Conservation (phyloP, 2,797 vertebrate species). For the Eleutherodactylus coqui region DNA sequence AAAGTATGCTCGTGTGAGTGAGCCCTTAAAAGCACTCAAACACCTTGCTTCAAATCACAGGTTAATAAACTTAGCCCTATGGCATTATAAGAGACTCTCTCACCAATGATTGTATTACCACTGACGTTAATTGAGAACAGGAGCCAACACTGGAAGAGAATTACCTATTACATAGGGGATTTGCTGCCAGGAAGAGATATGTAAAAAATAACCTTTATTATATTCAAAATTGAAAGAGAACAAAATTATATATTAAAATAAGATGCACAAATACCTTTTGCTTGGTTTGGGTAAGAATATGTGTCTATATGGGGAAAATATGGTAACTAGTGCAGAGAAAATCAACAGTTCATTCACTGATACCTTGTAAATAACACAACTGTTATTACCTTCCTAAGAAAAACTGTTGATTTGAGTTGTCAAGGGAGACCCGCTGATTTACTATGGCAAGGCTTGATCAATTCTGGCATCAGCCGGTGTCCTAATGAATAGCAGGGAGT, state of each 20-base stretch:
- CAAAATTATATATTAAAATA: neutral
- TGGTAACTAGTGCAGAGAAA: constrained; percentile 1
- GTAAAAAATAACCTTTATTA: constrained; percentile 34
- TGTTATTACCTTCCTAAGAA: constrained; percentile 43
- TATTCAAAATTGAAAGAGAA: constrained; percentile 15
- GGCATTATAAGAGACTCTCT: constrained; percentile 17
- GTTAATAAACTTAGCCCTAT: constrained; percentile 26
- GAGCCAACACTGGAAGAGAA: constrained; percentile 14
- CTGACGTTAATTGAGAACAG: constrained; percentile 20
- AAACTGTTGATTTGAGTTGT: constrained; percentile 43
- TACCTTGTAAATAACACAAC: constrained; percentile 28
- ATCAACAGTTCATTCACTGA: neutral
- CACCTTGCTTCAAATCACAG: constrained; percentile 8
- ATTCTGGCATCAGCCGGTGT: constrained; percentile 50
- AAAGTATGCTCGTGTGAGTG: no score
- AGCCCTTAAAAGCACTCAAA: constrained; percentile 24
- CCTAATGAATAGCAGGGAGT: constrained; percentile 56
- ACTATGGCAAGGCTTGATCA: constrained; percentile 42
- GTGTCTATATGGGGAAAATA: neutral
- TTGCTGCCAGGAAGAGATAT: constrained; percentile 13
- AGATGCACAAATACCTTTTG: neutral
- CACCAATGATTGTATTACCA: constrained; percentile 12
- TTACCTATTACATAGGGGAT: constrained; percentile 30
- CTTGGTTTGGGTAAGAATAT: neutral
- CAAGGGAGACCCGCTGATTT: constrained; percentile 47